Evolutionary conservation across 1,140 invertebrate genomes (phyloP).

Genomic region (Chlorops oryzae): DNA sequence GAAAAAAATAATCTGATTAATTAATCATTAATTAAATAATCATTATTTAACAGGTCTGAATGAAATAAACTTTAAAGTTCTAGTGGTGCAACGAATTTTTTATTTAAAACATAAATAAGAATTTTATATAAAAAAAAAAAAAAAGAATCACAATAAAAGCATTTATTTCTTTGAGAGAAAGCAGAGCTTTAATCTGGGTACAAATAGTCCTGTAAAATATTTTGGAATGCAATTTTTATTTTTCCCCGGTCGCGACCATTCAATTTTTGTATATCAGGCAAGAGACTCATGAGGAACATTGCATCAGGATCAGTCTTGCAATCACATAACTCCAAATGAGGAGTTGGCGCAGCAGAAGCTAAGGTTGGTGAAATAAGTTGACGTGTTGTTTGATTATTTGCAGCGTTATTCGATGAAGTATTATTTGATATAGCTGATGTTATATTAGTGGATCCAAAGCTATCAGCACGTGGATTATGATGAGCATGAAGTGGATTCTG

Average conservation of each 20-base stretch:
- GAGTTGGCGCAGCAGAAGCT: background rate
- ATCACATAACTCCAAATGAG: constrained; percentile 34
- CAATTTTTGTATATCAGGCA: constrained; percentile 43
- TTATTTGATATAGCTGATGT: too few relatives aligned
- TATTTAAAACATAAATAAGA: too few relatives aligned
- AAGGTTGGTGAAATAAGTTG: constrained; percentile 12
- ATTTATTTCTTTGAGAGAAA: background rate
- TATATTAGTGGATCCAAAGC: too few relatives aligned
- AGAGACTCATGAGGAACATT: constrained; percentile 44
- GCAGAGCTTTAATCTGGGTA: constrained; percentile 32
- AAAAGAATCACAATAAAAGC: constrained; percentile 4
- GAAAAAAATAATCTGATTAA: too few relatives aligned
- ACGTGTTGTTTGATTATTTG: too few relatives aligned
- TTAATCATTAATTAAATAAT: too few relatives aligned
- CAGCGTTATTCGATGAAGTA: too few relatives aligned
- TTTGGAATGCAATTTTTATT: constrained; percentile 45
- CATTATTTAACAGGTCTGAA: too few relatives aligned
- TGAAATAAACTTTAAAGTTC: too few relatives aligned
- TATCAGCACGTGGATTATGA: constrained; percentile 19
- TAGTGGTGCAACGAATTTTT: too few relatives aligned
- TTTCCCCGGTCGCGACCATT: constrained; percentile 44
- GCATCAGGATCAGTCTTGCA: constrained; percentile 46
- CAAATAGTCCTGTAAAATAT: constrained; percentile 43
- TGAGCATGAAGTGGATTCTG: constrained; percentile 16
- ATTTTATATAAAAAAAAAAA: too few relatives aligned